Evolutionary conservation across 2,113 vertebrate species (phyloP), one percentile per base, ranked within the genome.

Genomic region (Phodopus roborovskii): DNA sequence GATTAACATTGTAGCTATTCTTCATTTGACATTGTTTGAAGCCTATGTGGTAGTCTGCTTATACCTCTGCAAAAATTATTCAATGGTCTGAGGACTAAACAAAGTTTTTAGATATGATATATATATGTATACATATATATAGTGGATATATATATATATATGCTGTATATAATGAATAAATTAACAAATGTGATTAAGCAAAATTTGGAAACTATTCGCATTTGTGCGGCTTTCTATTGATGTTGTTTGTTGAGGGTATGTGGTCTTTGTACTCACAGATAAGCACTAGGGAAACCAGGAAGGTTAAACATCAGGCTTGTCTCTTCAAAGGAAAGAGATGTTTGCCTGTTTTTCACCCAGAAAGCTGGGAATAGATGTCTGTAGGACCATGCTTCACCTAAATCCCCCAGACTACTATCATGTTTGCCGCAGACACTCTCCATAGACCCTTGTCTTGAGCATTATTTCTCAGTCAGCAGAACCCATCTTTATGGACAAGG

Each of bases 181-280:
- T 89, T 17, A 15, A 28, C 3, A 96, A 74, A 93, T 62, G 13
- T 92, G 71, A 70, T 73, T 33, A 79, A 64, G 36, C 58, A 86
- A 73, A 96, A 87, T 70, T 28, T 36, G 85, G 60, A 19, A 79
- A 92, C 6, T 84, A 33, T 24, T 94, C 84, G 7, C 6, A 28
- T 88, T 87, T 94, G 42, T 94, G 48, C 90, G 33, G 74, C 73
- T 78, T 91, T 33, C 28, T 91, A 91, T 94, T 97, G 66, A 86
- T 90, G 28, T 88, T 94, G 56, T 3, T 89, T 94, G 56, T 24
- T 58, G 36, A 60, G 7, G 22, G 13, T 6, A 8, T 60, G 56
- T 26, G 36, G 53, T 39, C 12, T 56, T n/a, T 8, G 56, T 39
- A 60, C 22, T 82, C 6, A 39, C 56, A 82, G 12, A 2, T 82